phyloP scores from a whole-genome alignment of 2,888 invertebrate genomes.

The Calliopum simillimum region DNA sequence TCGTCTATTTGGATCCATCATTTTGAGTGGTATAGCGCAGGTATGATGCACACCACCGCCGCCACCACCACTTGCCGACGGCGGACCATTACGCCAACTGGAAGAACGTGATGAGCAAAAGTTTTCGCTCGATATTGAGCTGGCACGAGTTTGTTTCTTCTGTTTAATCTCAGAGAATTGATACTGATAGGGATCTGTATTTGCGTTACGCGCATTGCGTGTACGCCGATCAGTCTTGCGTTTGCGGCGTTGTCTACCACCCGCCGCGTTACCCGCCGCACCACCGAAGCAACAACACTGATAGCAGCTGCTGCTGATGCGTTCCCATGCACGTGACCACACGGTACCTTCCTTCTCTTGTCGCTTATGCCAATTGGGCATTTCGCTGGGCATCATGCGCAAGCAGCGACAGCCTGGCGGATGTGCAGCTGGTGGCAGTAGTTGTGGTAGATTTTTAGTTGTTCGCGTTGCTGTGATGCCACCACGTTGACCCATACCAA shows the following conservation, averaged over 20 bases:
- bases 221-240: constrained; percentile 55
- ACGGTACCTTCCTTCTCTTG: constrained; percentile 54
- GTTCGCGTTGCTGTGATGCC: constrained; percentile 88
- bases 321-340: constrained; percentile 67
- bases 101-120: constrained; percentile 90
- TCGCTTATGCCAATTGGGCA: constrained; percentile 64
- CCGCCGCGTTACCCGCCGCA: neutral
- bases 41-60: constrained; percentile 68
- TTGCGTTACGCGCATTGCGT: constrained; percentile 65
- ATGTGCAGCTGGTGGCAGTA: constrained; percentile 62
- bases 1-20: constrained; percentile 76
- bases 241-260: constrained; percentile 41
- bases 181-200: constrained; percentile 78
- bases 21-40: constrained; percentile 78
- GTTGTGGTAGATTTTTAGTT: constrained; percentile 76
- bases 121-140: constrained; percentile 89
- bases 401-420: constrained; percentile 70
- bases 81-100: constrained; percentile 83
- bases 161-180: constrained; percentile 79
- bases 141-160: constrained; percentile 81
- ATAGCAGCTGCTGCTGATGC: constrained; percentile 56
- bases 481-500: constrained; percentile 47
- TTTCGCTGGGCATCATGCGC: constrained; percentile 66
- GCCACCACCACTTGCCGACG: constrained; percentile 52
- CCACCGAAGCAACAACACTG: constrained; percentile 50